Evolutionary conservation across 2,888 invertebrate genomes (phyloP), one percentile per base, ranked within the genome.

Genomic region (Corythucha ciliata): DNA sequence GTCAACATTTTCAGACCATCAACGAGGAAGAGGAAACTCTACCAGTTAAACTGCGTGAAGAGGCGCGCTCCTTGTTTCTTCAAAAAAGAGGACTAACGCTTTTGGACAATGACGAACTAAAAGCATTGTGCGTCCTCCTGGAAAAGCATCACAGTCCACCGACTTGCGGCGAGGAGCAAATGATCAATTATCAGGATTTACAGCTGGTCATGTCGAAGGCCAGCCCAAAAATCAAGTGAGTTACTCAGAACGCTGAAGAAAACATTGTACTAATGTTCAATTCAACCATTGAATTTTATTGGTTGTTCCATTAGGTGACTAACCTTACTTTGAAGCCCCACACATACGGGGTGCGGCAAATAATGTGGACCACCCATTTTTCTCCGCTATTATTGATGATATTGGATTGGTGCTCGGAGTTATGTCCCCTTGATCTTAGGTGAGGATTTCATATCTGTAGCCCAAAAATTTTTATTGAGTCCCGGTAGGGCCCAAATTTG

Each of bases 111-210:
- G 82, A 83, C 64, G 93, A 96, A 68, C 67, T 93, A 45, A 83
- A 71, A 68, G 79, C 82, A 34, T 69, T 94, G 1, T 93, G 91
- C 89, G 77, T 79, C 37, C 69, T 88, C 47, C 68, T 94, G 56
- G 88, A 92, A 67, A 81, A 84, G 60, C 79, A 85, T 48, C 84
- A 87, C 61, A 85, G 83, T 16, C 81, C 79, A 54, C 81, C 81
- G 29, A 29, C 74, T 77, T 70, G 74, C 2, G 78, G 78, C 56
- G 87, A 88, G 55, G 91, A 92, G 62, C 80, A 90, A 60, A 76
- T 87, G 56, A 84, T 93, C 52, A 84, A 80, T 66, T 93, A 90
- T 67, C 75, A 79, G 57, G 88, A 90, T 68, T 93, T 87, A 65
- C 77, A 80, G 60, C 83, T 82, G 68, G 84, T 92, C 7, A 77